These are phyloP conservation scores for Oryctolagus cuniculus DNA, from an alignment of 2,113 vertebrate genomes.

Conservation along the genomic window DNA sequence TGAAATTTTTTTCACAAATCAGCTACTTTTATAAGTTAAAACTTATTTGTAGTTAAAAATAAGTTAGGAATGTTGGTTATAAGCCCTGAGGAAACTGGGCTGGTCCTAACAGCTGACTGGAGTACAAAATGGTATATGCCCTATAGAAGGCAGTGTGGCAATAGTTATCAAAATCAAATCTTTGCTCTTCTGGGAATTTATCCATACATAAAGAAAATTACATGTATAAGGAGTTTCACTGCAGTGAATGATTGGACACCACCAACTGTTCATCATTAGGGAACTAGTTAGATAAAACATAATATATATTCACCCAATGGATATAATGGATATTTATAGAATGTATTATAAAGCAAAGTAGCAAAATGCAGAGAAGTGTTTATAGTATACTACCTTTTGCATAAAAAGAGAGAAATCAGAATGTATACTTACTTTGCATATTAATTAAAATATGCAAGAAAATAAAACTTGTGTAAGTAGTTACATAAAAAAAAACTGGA, in stretches of 20 bases:
- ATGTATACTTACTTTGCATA: not conserved
- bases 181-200: not conserved
- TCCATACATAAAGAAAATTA: not conserved
- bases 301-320: not conserved
- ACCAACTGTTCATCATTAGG: not conserved
- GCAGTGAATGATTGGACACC: not conserved
- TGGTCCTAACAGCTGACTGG: not conserved
- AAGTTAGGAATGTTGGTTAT: conserved; percentile 25
- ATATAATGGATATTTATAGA: not conserved
- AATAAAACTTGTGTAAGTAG: not conserved
- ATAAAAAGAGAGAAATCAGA: not conserved
- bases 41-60: conserved; percentile 56
- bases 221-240: not conserved
- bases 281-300: not conserved
- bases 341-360: conserved; percentile 1
- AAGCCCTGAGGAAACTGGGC: not conserved
- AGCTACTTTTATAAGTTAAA: conserved; percentile 48
- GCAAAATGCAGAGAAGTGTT: not conserved
- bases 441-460: not conserved
- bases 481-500: not conserved
- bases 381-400: not conserved
- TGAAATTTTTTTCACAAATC: not conserved
- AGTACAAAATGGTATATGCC: not conserved
- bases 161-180: conserved; percentile 28
- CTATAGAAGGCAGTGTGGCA: conserved; percentile 39